Evolutionary conservation across 1,140 invertebrate genomes (phyloP).

Genomic region (Drosophila simulans): DNA sequence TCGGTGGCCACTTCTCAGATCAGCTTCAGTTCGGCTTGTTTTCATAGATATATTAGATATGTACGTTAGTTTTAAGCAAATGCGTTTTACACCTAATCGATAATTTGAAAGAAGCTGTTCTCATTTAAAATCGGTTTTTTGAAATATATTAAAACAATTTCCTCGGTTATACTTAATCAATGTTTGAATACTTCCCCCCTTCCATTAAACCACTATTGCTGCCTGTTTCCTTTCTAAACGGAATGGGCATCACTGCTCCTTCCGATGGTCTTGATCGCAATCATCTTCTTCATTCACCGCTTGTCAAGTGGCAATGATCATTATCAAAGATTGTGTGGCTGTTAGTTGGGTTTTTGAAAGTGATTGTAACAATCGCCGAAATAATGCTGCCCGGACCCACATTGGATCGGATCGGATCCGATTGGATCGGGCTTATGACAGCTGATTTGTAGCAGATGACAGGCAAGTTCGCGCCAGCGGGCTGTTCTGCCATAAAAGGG

Average conservation of each 20-base stretch:
- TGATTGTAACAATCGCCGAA: constrained; percentile 72
- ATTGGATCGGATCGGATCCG: constrained; percentile 14
- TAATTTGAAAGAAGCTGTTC: no score
- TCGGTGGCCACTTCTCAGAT: constrained; percentile 26
- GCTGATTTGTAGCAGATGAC: constrained; percentile 82
- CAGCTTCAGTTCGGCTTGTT: background rate
- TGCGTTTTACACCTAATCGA: no score
- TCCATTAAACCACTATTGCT: background rate
- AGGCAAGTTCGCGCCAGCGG: constrained; percentile 75
- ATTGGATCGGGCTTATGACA: constrained; percentile 66
- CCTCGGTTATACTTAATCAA: background rate
- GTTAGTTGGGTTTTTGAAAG: constrained; percentile 65
- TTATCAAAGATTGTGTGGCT: constrained; percentile 57
- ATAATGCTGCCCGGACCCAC: constrained; percentile 22
- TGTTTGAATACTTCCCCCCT: background rate
- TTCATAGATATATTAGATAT: background rate
- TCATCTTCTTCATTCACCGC: constrained; percentile 19
- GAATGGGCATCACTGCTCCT: constrained; percentile 12
- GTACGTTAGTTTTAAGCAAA: no score
- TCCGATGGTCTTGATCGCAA: constrained; percentile 18
- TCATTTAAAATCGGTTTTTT: no score
- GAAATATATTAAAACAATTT: no score
- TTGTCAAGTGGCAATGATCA: constrained; percentile 58
- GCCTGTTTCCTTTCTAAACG: background rate
- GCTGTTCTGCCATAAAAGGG: constrained; percentile 76